Base-by-base conservation (phyloP, 2,888 invertebrate species). In the Oegoconia quadripuncta region DNA sequence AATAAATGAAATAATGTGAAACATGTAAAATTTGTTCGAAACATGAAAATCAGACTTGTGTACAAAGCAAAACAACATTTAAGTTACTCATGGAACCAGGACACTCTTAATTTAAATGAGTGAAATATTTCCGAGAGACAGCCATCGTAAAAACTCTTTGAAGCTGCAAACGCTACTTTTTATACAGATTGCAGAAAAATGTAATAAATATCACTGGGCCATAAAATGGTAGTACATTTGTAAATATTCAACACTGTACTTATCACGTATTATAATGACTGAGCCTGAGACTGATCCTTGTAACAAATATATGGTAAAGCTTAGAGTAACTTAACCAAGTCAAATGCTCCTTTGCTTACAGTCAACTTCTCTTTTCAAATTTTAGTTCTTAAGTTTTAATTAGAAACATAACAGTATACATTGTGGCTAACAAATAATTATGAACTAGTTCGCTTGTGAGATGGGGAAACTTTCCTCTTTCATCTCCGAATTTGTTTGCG, bases 351-450 rank as follows among this genome's bases (percentile, higher is more conserved):
- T n/a, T n/a, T n/a, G 20, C 32, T 25, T n/a, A n/a, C 20, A 13
- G 15, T 7, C 3, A 35, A 35, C 17, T 35, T 35, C 8, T 28
- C 3, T 22, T 62, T 67, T 64, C 52, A 60, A 62, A 67, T 72
- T 74, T 65, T 56, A 60, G 60, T 74, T 71, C 70, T 74, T 77
- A 69, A 69, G 66, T 76, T 78, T 75, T 68, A 77, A 76, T 80
- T 78, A 76, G 74, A 41, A 77, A 74, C 67, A 61, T 55, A 55
- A 58, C 59, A 58, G 64, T 63, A 65, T 57, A 48, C 48, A 64
- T 57, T 55, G 66, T 53, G 61, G 63, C 55, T 63, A 71, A 74
- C 74, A 78, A 78, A 80, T 77, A 80, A 80, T 81, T 75, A 79
- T 60, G 62, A 71, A 74, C 69, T 75, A 63, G 71, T 71, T 73